Conservation (phyloP, 2,113 vertebrate genomes). For the Lanius collurio region DNA sequence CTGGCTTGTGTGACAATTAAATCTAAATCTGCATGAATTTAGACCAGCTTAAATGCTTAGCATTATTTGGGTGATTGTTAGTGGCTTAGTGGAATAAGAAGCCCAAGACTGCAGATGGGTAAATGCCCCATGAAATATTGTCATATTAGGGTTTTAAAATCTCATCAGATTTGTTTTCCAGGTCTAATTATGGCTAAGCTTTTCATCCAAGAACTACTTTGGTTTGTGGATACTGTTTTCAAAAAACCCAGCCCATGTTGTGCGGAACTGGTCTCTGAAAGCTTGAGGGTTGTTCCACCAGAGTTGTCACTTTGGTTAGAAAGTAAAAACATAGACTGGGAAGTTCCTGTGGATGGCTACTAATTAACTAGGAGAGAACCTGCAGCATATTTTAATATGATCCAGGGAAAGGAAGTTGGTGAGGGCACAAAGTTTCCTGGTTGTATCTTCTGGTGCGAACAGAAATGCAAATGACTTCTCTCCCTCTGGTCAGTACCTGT, state of each 20-base stretch:
- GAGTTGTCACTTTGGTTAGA: background rate
- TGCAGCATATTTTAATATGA: background rate
- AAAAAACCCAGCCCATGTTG: background rate
- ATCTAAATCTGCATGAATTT: slow-evolving; percentile 34
- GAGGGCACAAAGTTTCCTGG: background rate
- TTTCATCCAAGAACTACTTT: background rate
- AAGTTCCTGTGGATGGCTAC: background rate
- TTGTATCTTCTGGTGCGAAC: background rate
- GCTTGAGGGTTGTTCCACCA: background rate
- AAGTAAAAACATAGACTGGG: background rate
- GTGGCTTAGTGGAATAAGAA: slow-evolving; percentile 30
- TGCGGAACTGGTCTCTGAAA: background rate
- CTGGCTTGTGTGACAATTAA: background rate
- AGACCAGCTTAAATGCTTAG: slow-evolving; percentile 51
- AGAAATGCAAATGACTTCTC: background rate
- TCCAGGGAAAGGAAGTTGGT: background rate
- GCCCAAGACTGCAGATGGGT: background rate
- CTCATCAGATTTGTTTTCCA: background rate
- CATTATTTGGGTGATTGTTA: background rate
- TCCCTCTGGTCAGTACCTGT: background rate
- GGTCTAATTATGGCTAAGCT: background rate
- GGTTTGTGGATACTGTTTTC: background rate
- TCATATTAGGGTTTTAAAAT: background rate
- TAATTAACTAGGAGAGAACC: background rate
- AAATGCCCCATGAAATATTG: background rate